Evolutionary conservation across 2,113 vertebrate species (phyloP).

Genomic region (human): GRCh38 chr1:244170501-244171000

Average conservation of each 20-base stretch:
- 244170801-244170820: neutral
- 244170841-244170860: neutral
- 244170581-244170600: neutral
- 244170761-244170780: neutral
- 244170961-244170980: neutral
- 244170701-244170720: neutral
- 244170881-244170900: neutral
- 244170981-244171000: neutral
- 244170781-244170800: neutral
- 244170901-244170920: neutral
- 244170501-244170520: constrained; percentile 81
- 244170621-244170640: neutral
- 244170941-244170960: neutral
- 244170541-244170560: constrained; percentile 77
- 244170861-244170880: neutral
- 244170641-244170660: too few species aligned
- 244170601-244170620: neutral
- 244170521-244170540: constrained; percentile 82
- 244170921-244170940: neutral
- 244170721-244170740: neutral
- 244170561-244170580: too few species aligned
- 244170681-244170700: neutral
- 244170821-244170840: neutral
- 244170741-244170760: neutral
- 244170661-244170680: neutral